Evolutionary conservation across 2,888 invertebrate species (phyloP).

Genomic region (Alcis repandata): DNA sequence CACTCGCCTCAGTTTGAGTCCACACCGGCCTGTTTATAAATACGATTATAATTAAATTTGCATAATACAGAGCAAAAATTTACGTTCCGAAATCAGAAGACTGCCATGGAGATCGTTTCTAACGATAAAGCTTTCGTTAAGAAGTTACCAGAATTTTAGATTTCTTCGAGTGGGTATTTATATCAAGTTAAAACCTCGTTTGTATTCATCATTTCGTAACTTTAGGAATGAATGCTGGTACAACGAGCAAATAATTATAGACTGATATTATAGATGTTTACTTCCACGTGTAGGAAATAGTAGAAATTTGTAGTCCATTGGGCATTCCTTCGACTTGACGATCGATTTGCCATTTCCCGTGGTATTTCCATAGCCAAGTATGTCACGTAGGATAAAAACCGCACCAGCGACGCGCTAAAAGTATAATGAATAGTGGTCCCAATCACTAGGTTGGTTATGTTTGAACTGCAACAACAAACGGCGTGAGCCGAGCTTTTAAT

Average conservation of each 20-base stretch:
- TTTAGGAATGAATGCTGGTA: slow-evolving; percentile 18
- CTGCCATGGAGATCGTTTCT: slow-evolving; percentile 13
- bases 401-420: too few species aligned
- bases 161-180: slow-evolving; percentile 9
- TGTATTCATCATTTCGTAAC: slow-evolving; percentile 21
- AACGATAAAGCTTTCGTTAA: slow-evolving; percentile 17
- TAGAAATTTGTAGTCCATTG: not conserved
- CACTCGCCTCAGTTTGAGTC: not conserved
- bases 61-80: slow-evolving; percentile 4
- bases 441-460: too few species aligned
- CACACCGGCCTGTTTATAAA: not conserved
- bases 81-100: not conserved
- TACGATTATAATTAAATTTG: slow-evolving; percentile 3
- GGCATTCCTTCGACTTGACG: too few species aligned
- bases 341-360: too few species aligned
- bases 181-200: slow-evolving; percentile 11
- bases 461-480: too few species aligned
- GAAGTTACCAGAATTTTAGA: slow-evolving; percentile 13
- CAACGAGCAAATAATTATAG: not conserved
- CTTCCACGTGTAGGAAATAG: not conserved
- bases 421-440: too few species aligned
- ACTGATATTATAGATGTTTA: not conserved
- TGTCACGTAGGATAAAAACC: too few species aligned
- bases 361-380: too few species aligned
- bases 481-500: too few species aligned